Evolutionary conservation across 1,140 invertebrate species (phyloP).

Genomic region (Araneus ventricosus): DNA sequence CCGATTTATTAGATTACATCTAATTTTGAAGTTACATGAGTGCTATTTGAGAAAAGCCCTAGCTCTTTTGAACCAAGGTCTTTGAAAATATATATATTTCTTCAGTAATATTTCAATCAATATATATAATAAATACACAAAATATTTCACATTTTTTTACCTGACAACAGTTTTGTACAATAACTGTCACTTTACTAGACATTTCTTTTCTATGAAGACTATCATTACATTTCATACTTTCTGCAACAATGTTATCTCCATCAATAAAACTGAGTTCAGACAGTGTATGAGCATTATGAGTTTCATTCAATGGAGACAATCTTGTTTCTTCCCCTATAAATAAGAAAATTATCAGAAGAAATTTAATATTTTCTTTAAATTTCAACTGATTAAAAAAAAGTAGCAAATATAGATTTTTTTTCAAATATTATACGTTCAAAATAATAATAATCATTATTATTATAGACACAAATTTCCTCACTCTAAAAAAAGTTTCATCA

Average conservation of each 20-base stretch:
- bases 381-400: too few species aligned
- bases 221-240: constrained; percentile 38
- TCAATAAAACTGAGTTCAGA: constrained; percentile 67
- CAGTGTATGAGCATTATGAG: constrained; percentile 35
- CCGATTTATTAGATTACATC: too few species aligned
- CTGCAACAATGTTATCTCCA: constrained; percentile 65
- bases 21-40: too few species aligned
- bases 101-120: too few species aligned
- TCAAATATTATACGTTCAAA: not conserved
- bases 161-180: constrained; percentile 64
- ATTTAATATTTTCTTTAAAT: not conserved
- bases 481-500: too few species aligned
- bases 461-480: too few species aligned
- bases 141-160: constrained; percentile 16
- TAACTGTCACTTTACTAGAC: constrained; percentile 16
- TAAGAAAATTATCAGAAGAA: not conserved
- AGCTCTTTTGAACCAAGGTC: too few species aligned
- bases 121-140: too few species aligned
- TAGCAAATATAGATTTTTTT: not conserved
- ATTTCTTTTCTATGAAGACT: constrained; percentile 5
- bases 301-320: constrained; percentile 51
- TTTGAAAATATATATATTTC: too few species aligned
- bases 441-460: not conserved
- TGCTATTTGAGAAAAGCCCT: too few species aligned
- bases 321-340: constrained; percentile 57